A percentile compares a stretch with the other conserved stretches of the same genome.
These are phyloP conservation scores for Psilopogon haemacephalus DNA, from an alignment of 2,113 vertebrate genomes.

Conservation along the genomic window DNA sequence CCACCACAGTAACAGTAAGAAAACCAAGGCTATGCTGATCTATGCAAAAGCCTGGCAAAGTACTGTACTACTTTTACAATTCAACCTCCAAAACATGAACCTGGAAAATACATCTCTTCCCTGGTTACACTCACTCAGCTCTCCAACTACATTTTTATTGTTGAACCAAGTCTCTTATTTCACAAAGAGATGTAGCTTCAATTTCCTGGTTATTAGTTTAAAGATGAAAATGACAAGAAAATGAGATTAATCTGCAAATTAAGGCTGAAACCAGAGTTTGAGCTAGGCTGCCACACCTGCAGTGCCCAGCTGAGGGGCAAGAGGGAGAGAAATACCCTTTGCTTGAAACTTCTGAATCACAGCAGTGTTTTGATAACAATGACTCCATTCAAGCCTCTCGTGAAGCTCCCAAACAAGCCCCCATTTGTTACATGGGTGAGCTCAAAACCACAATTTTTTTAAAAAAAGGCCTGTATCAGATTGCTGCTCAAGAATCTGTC, in stretches of 20 bases:
- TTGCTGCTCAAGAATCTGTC: slow-evolving; percentile 72
- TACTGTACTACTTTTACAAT: not conserved
- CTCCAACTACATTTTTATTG: not conserved
- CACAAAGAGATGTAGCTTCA: not conserved
- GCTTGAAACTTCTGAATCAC: slow-evolving; percentile 53
- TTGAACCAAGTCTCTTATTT: not conserved
- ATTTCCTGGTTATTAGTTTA: not conserved
- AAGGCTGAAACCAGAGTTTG: slow-evolving; percentile 19
- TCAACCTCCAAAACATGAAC: not conserved
- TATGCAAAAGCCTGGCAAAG: not conserved
- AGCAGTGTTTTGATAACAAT: slow-evolving; percentile 63
- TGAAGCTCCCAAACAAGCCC: slow-evolving; percentile 58
- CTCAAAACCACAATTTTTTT: slow-evolving; percentile 14
- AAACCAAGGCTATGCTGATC: not conserved
- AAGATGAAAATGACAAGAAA: not conserved
- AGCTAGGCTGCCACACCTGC: slow-evolving; percentile 53
- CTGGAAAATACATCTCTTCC: not conserved
- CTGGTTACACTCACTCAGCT: not conserved
- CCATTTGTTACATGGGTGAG: slow-evolving; percentile 66
- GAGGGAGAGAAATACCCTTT: slow-evolving; percentile 29
- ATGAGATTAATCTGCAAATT: not conserved
- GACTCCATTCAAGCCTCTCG: slow-evolving; percentile 55
- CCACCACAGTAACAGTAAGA: not conserved
- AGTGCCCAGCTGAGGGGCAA: slow-evolving; percentile 58
- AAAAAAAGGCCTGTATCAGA: slow-evolving; percentile 49